Base-by-base conservation (phyloP, 2,797 vertebrate species). In the Epinephelus coioides region DNA sequence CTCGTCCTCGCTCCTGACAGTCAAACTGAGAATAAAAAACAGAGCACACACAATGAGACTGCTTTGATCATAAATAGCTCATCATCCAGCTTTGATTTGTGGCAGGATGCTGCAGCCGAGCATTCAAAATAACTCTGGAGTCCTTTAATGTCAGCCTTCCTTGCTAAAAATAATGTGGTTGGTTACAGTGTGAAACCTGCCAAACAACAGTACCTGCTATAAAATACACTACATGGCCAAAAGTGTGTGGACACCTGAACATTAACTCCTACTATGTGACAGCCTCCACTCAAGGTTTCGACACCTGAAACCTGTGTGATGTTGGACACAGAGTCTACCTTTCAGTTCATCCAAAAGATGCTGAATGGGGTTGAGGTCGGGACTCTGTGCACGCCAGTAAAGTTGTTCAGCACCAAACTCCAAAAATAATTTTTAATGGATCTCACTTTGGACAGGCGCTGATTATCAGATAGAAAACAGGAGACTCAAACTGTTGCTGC, bases 1-100 rank as follows among this genome's bases (percentile, higher is more conserved):
- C 94, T 74, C 95, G 38, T 95, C 95, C 60, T 99, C 97, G 76
- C 96, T 96, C 90, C 96, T 95, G 82, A 98, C 97, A 78, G 97
- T 97, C 87, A 99, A 94, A 95, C 98, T 99, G 91, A 90, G 78
- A 69, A 47, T 25, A 55, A 73, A 38, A 55, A 71, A 79, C n/a
- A 30, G 27, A 30, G 5, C 27, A 75, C 34, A 34, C 34, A 34
- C 6, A 34, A 8, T 34, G 34, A 34, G 34, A 6, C 54, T 57
- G 15, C 11, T 62, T 78, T 78, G 38, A 69, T 82, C 40, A 56
- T 73, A 51, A 83, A 55, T 46, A 65, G 55, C 14, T 70, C 7
- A 15, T 57, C 76, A 64, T 25, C 11, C 13, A 34, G 4, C 30
- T 68, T 50, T 55, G 34, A 34, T 34, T 34, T 34, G 34, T 1